Evolutionary conservation across 2,888 invertebrate genomes (phyloP), one percentile per base, ranked within the genome.

Genomic region (Macaria liturata): DNA sequence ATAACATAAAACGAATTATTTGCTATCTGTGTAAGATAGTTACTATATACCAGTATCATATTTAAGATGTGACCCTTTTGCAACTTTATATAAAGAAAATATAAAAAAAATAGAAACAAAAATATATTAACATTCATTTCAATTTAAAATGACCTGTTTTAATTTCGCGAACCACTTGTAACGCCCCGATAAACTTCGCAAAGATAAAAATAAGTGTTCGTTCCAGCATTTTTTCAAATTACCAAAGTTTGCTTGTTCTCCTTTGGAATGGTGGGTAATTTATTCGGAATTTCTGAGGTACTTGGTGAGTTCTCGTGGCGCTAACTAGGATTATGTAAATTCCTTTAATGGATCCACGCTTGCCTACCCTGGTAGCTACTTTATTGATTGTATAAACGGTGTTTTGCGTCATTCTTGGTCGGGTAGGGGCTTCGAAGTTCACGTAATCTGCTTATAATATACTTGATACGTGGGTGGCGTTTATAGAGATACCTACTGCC

Each of bases 171-270:
- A 59, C 46, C 49, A 49, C 44, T 55, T 59, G 46, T 8, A n/a
- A 9, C 9, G 34, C 40, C 31, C 30, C 48, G 50, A 46, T 58
- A 62, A 65, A 60, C 37, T 54, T 46, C 7, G 6, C 48, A 54
- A 50, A 46, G 30, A 54, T 47, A 51, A 56, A 51, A 57, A 52
- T 44, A 53, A 58, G 62, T 61, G 62, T 64, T 68, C 62, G 66
- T 68, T 65, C 62, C 64, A 62, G 54, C 61, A 68, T 65, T 66
- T 66, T 69, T 69, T 68, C 66, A 62, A 68, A 69, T 69, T 66
- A 67, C 62, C 61, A 70, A 72, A 70, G 64, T 72, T 70, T 49
- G 62, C 50, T 62, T 58, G 65, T 68, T 66, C 64, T 62, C 62
- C 55, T 52, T 9, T 20, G 54, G 58, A 53, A 59, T 58, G 54